Percentiles rank a stretch among this genome's conserved stretches.
Evolutionary conservation across 2,888 invertebrate genomes (phyloP).

Genomic region (Philaethria dido): DNA sequence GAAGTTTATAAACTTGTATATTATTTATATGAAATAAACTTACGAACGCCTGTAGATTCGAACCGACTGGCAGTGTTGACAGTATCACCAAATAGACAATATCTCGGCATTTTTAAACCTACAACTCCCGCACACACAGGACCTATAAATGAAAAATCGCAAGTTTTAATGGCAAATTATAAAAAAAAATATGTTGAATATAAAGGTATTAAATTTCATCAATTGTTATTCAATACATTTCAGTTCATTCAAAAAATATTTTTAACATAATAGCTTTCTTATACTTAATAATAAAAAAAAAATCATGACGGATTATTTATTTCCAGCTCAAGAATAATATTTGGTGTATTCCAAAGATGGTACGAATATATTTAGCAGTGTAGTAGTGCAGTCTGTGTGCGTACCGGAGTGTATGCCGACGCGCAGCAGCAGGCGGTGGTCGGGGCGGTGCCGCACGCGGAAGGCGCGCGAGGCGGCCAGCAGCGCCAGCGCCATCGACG

Average conservation of each 20-base stretch:
- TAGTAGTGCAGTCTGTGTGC: not conserved
- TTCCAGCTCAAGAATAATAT: no score
- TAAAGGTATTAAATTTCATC: not conserved
- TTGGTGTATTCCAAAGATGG: no score
- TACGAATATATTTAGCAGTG: no score
- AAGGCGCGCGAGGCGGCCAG: constrained; percentile 93
- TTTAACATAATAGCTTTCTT: no score
- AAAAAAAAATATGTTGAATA: not conserved
- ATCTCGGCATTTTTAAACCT: constrained; percentile 96
- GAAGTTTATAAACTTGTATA: not conserved
- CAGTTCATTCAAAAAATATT: no score
- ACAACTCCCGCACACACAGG: constrained; percentile 97
- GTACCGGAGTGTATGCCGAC: constrained; percentile 95
- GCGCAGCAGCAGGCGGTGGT: constrained; percentile 91
- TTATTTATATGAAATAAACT: constrained; percentile 56
- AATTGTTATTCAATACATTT: no score
- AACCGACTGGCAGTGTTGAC: constrained; percentile 95
- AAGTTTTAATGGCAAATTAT: no score
- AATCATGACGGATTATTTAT: no score
- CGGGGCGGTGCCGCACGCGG: constrained; percentile 93
- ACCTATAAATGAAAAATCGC: constrained; percentile 73
- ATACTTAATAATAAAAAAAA: no score
- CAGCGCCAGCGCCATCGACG: constrained; percentile 95
- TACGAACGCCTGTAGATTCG: constrained; percentile 92
- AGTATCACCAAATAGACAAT: constrained; percentile 96